Percentiles rank a stretch among this genome's conserved stretches.
These are phyloP conservation scores for Microcebus griseorufus DNA, from an alignment of 2,113 vertebrate genomes.

Conservation along the genomic window DNA sequence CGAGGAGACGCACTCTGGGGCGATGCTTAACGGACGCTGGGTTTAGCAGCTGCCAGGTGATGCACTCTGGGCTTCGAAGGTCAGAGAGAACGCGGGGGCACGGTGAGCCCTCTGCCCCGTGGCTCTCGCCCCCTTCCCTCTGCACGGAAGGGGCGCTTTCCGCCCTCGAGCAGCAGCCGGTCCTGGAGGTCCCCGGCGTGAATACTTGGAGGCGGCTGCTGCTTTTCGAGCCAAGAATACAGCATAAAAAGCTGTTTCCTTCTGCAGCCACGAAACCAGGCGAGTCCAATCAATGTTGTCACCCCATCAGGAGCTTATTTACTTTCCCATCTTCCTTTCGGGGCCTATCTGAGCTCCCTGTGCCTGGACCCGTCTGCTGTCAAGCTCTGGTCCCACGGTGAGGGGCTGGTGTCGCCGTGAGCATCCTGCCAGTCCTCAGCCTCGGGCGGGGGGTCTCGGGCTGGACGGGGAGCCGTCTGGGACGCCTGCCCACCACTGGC, in stretches of 20 bases:
- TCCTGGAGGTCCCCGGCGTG: accelerated
- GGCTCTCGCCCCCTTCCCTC: background rate
- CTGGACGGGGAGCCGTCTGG: background rate
- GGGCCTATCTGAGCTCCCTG: background rate
- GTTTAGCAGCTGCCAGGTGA: background rate
- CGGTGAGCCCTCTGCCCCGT: accelerated
- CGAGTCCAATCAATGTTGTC: accelerated
- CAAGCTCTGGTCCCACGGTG: background rate
- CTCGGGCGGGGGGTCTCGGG: background rate
- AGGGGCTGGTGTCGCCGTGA: background rate
- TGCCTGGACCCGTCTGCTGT: too few relatives aligned
- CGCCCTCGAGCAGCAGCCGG: accelerated
- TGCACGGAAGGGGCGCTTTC: too few relatives aligned
- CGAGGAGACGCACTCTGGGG: accelerated
- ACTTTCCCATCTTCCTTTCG: background rate
- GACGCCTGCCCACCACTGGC: background rate
- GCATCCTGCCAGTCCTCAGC: background rate
- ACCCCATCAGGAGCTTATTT: accelerated
- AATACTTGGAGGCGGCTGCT: too few relatives aligned
- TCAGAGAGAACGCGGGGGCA: background rate
- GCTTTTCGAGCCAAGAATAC: background rate
- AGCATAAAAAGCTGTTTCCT: too few relatives aligned
- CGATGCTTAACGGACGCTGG: background rate
- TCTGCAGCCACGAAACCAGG: background rate
- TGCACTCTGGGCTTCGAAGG: background rate